Base-by-base conservation (phyloP, 2,113 vertebrate species). In the Xiphorhynchus elegans region DNA sequence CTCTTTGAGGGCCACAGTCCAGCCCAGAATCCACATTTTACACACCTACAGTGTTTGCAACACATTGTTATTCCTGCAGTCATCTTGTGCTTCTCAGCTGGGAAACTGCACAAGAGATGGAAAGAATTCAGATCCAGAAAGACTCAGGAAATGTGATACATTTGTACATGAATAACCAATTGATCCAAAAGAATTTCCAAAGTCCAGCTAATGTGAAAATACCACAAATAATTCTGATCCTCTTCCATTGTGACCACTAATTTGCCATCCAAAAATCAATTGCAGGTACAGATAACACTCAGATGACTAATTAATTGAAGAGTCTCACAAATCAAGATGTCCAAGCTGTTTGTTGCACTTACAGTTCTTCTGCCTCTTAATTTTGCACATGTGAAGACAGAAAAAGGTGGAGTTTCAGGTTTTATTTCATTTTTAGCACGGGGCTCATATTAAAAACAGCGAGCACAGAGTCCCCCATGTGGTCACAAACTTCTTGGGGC, bases 251-350 rank as follows among this genome's bases (percentile, higher is more conserved):
- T 15, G 25, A 20, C 12, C 55, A 68, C 29, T 75, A 84, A 92
- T 93, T 86, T 78, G 10, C 84, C 76, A 67, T 47, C 47, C 40
- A 67, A 90, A 87, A 80, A 75, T 72, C 82, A 91, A 74, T 77
- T 26, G 64, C 39, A 67, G 67, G 50, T 69, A n/a, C 56, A 86
- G 91, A 73, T 82, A 87, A 73, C 53, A 72, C 64, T 76, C 73
- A 24, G 55, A 37, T 50, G 55, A 33, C 44, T 60, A 47, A 73
- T 82, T 64, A 75, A 78, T 46, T 23, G 68, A 53, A 1, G 16
- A 66, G 46, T 5, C n/a, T 31, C 64, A 84, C 81, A 77, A 85
- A 94, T 62, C 85, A 91, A 67, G 28, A n/a, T 50, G 20, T 17
- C 49, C 9, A 56, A 58, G 55, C n/a, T 59, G 3, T 17, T 8